Base-by-base conservation (phyloP, 2,888 invertebrate species). In the Scelioninae gen. 1 region DNA sequence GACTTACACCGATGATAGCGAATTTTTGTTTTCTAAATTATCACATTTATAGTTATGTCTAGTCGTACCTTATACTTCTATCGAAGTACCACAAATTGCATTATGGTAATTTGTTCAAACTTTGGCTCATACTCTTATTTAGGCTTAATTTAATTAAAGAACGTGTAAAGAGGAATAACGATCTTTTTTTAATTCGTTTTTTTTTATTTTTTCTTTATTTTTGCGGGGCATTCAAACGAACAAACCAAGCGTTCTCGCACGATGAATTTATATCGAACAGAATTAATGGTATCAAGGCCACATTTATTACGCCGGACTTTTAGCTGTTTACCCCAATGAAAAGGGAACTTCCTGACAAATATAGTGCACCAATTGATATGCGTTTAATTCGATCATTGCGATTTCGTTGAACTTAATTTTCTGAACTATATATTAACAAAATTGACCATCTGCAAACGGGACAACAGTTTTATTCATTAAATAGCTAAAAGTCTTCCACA, bases 51-150 rank as follows among this genome's bases (percentile, higher is more conserved):
- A 75, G 60, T 60, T 76, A 76, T 60, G 76, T 68, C 68, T 76
- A 76, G 76, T 76, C 68, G 76, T 75, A 75, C 43, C 66, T 55
- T 74, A 55, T 74, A 45, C n/a, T 13, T 16, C 55, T 31, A 32
- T 51, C 49, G 31, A 49, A 68, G 29, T 8, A 38, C 5, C 47
- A 11, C 34, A 31, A 47, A 38, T 38, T n/a, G 43, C 13, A 43
- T 43, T 6, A 38, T 10, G 38, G 38, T 23, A 43, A 16, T 29
- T 43, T 45, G 62, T 62, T n/a, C 31, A 62, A 62, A 45, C 31
- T 62, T 10, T 16, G 43, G 16, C 49, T 55, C 13, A 10, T 43
- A 53, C 31, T 29, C 23, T 43, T 53, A 55, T 43, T 47, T 66
- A 40, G 40, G 8, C 16, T 56, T 68, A 56, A 45, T 55, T 34